phyloP scores from a whole-genome alignment of 2,797 vertebrate genomes.

The Smutsia temminckii region DNA sequence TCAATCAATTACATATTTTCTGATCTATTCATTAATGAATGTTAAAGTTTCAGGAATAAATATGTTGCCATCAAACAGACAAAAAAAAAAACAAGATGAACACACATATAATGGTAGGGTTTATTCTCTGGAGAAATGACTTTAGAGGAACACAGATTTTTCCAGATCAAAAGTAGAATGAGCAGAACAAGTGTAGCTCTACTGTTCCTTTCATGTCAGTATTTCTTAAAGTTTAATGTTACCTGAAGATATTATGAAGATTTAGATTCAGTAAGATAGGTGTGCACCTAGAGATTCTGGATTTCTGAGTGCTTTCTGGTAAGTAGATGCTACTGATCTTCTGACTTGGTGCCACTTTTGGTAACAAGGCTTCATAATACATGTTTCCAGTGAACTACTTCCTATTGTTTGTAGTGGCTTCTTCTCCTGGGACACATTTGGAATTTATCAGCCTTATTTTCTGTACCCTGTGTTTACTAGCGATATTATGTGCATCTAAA shows the following conservation, averaged over 20 bases:
- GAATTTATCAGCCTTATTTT: not conserved
- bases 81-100: not conserved
- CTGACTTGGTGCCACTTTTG: not conserved
- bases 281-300: not conserved
- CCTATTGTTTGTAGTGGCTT: not conserved
- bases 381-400: not conserved
- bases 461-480: not conserved
- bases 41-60: not conserved
- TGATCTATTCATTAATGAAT: not conserved
- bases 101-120: fast-evolving
- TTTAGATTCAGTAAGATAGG: not conserved
- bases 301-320: not conserved
- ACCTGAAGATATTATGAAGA: not conserved
- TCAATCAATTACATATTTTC: not conserved
- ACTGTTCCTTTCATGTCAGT: not conserved
- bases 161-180: not conserved
- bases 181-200: fast-evolving
- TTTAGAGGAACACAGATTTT: not conserved
- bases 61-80: not conserved
- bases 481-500: not conserved
- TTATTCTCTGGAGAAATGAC: not conserved
- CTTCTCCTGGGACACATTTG: not conserved
- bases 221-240: not conserved
- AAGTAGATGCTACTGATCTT: not conserved
- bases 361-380: not conserved